phyloP scores from a whole-genome alignment of 2,113 vertebrate species.

The Thoracochromis brauschi region DNA sequence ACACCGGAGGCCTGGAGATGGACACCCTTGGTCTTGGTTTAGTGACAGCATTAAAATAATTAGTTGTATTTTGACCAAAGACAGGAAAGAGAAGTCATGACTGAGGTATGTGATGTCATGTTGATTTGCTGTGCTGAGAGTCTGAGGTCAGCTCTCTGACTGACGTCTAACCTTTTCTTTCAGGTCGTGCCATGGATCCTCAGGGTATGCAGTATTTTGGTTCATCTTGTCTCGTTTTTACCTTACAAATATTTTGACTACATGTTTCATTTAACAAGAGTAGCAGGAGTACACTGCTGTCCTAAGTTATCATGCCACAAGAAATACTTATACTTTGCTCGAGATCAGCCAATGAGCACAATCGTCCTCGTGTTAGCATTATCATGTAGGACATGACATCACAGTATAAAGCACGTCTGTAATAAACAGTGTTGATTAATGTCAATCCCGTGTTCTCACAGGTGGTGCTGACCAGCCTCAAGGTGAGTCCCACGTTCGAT shows the following conservation, averaged over 20 bases:
- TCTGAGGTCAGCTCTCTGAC: background rate
- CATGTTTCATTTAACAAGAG: background rate
- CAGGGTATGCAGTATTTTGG: background rate
- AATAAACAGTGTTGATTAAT: rapidly evolving
- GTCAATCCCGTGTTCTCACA: background rate
- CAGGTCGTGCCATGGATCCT: background rate
- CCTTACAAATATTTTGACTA: background rate
- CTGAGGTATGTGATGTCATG: background rate
- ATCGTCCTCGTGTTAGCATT: rapidly evolving
- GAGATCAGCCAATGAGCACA: background rate
- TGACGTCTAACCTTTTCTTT: background rate
- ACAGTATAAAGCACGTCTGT: background rate
- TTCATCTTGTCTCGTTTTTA: background rate
- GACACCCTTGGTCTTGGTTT: background rate
- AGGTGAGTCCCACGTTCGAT: conserved; percentile 38
- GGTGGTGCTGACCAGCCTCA: conserved; percentile 38
- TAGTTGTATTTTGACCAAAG: background rate
- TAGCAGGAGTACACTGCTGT: background rate
- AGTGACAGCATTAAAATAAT: background rate
- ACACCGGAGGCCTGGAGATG: background rate
- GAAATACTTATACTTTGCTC: background rate
- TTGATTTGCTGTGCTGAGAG: background rate
- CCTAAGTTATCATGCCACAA: background rate
- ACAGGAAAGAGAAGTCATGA: background rate
- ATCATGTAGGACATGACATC: background rate